Base-by-base conservation (phyloP, 1,140 invertebrate genomes). In the Calliopsis andreniformis region DNA sequence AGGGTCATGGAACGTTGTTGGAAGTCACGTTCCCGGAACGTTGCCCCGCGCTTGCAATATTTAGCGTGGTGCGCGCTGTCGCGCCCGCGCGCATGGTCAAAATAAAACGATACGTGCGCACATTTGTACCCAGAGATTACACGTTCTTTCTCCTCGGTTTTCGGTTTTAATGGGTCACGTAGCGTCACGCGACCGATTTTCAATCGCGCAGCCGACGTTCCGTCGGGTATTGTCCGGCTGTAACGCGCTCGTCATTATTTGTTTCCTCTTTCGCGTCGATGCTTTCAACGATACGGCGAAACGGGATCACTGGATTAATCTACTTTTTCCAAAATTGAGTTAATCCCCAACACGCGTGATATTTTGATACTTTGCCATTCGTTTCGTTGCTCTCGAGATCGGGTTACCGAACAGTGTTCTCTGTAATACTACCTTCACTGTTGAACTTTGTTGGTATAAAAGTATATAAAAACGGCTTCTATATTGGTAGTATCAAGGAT, bases 91-190 rank as follows among this genome's bases (percentile, higher is more conserved):
- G n/a, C 32, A n/a, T n/a, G 39, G 32, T 18, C 30, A 16, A 35
- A 43, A 55, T 39, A 51, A 67, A 53, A 67, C 64, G 30, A 32
- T 67, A 35, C 23, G 23, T n/a, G 12, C 7, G n/a, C n/a, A n/a
- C n/a, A n/a, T 45, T 23, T 39, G 14, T 20, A 20, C n/a, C 12
- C 47, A 16, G 47, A 23, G 16, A n/a, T 55, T 42, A 55, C 23
- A 10, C 49, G 67, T 59, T 71, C 62, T 78, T 39, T 64, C 49
- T 64, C 43, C 56, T 42, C 58, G 56, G 63, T 80, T 56, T 53
- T 32, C 30, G 23, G 49, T 23, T 66, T 53, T 45, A 76, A 78
- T 23, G 25, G 42, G n/a, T 7, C 61, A 53, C 30, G 10, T 16
- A 43, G 42, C 42, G 32, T 4, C 20, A n/a, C 55, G 14, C 20